These are phyloP conservation scores for Adelges cooleyi DNA, from an alignment of 1,140 invertebrate genomes.

Conservation along the genomic window DNA sequence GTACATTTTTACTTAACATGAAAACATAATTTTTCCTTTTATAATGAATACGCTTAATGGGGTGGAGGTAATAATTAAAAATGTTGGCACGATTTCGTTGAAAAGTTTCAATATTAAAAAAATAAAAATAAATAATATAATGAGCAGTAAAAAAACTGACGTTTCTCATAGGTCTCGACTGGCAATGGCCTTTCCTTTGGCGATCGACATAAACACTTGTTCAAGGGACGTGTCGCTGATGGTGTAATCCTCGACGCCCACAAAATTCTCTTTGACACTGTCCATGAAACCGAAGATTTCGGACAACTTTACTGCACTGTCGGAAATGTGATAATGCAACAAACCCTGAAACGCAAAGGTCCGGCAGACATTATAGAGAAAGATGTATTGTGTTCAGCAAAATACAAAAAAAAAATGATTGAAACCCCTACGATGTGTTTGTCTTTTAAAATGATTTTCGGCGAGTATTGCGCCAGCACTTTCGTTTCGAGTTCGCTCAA, in stretches of 20 bases:
- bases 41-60: no score
- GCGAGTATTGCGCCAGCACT: not conserved
- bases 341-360: constrained; percentile 41
- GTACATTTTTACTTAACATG: no score
- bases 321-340: constrained; percentile 44
- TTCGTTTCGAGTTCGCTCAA: not conserved
- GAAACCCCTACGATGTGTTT: not conserved
- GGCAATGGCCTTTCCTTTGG: constrained; percentile 30
- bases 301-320: constrained; percentile 39
- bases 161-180: no score
- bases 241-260: constrained; percentile 47
- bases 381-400: no score
- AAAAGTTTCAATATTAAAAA: no score
- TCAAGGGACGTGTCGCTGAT: constrained; percentile 53
- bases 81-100: no score
- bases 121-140: no score
- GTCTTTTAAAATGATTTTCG: not conserved
- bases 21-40: no score
- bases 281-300: constrained; percentile 47
- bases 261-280: constrained; percentile 37
- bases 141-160: no score
- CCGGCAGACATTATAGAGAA: no score
- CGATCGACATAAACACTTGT: constrained; percentile 44
- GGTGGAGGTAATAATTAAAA: no score
- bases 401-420: no score